Conservation (phyloP, 2,113 vertebrate species). For the Phyllopteryx taeniolatus region DNA sequence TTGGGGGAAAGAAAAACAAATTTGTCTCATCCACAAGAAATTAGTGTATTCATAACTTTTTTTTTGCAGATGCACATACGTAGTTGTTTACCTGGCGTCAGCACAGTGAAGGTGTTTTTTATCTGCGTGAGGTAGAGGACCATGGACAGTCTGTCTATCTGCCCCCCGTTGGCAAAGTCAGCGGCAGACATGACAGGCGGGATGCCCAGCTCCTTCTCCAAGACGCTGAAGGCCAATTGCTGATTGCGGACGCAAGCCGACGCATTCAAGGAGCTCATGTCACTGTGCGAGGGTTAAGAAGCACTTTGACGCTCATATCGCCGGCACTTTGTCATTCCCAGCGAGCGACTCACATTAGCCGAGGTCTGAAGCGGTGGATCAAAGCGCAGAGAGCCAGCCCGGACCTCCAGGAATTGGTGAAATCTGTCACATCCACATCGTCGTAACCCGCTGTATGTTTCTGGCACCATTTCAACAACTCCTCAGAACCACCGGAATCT, state of each 20-base stretch:
- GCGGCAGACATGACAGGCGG: conserved; percentile 79
- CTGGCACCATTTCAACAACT: conserved; percentile 88
- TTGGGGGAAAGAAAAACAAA: no score
- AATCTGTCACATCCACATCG: conserved; percentile 74
- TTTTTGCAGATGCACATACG: neutral
- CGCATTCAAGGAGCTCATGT: conserved; percentile 73
- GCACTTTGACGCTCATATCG: neutral
- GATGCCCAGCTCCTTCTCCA: conserved; percentile 87
- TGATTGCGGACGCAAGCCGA: conserved; percentile 67
- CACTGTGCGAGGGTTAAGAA: conserved; percentile 60
- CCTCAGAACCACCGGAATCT: conserved; percentile 69
- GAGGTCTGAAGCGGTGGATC: conserved; percentile 81
- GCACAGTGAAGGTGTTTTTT: conserved; percentile 72
- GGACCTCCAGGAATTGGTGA: conserved; percentile 84
- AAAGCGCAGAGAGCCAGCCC: conserved; percentile 87
- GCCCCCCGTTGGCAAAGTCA: conserved; percentile 72
- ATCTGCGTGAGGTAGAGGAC: conserved; percentile 92
- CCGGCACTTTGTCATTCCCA: neutral
- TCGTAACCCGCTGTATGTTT: conserved; percentile 77
- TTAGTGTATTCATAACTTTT: neutral
- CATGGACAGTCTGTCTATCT: conserved; percentile 81
- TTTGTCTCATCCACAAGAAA: no score
- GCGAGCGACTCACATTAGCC: conserved; percentile 82
- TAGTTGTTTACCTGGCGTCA: conserved; percentile 54
- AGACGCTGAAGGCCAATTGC: conserved; percentile 74